A percentile compares a stretch with the other conserved stretches of the same genome.
phyloP scores from a whole-genome alignment of 2,888 invertebrate species.

The Brachypalpus laphriformis region DNA sequence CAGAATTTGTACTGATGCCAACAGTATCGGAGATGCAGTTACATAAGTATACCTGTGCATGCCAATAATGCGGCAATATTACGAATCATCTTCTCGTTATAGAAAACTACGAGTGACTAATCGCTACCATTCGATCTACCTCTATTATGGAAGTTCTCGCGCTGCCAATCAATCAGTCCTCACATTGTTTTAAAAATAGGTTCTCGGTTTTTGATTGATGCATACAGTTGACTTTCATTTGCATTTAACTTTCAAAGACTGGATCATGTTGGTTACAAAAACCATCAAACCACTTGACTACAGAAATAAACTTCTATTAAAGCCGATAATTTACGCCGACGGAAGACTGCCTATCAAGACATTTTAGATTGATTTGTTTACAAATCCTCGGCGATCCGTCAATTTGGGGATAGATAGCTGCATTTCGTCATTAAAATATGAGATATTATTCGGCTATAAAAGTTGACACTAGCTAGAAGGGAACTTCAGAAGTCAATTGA shows the following conservation, averaged over 20 bases:
- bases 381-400: neutral
- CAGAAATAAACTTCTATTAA: neutral
- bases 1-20: too few relatives aligned
- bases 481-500: neutral
- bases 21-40: too few relatives aligned
- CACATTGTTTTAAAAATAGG: neutral
- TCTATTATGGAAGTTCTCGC: neutral
- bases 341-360: neutral
- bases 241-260: neutral
- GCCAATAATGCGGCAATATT: too few relatives aligned
- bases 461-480: neutral
- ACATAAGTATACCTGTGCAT: too few relatives aligned
- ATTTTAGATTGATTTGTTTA: neutral
- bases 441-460: neutral
- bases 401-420: neutral
- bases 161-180: neutral
- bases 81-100: too few relatives aligned
- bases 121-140: neutral
- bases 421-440: neutral
- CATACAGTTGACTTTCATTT: neutral
- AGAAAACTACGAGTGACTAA: neutral
- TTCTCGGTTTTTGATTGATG: neutral
- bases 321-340: neutral
- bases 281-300: neutral
- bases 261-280: neutral